These are phyloP conservation scores for Callitettix versicolor DNA, from an alignment of 1,140 invertebrate genomes.

Conservation along the genomic window DNA sequence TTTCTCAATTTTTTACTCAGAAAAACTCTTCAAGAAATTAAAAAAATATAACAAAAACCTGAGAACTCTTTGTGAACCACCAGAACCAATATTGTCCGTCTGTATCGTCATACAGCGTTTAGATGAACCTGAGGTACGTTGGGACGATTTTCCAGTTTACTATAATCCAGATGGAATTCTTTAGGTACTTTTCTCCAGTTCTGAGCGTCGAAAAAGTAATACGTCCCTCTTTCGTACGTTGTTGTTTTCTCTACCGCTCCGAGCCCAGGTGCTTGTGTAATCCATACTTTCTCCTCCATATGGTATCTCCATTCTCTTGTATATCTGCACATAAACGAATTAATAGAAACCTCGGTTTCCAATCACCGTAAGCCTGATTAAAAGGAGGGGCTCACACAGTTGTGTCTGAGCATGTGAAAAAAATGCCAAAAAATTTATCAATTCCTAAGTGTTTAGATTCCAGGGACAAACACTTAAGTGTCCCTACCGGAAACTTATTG, in stretches of 20 bases:
- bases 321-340: slow-evolving; percentile 70
- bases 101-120: slow-evolving; percentile 21
- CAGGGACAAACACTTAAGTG: too few relatives aligned
- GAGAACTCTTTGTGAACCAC: slow-evolving; percentile 7
- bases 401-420: too few relatives aligned
- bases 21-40: not conserved
- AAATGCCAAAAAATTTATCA: too few relatives aligned
- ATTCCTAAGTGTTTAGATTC: too few relatives aligned
- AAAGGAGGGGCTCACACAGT: too few relatives aligned
- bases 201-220: slow-evolving; percentile 97
- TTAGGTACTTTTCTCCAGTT: slow-evolving; percentile 93
- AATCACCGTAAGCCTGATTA: too few relatives aligned
- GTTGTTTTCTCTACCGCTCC: slow-evolving; percentile 86
- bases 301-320: slow-evolving; percentile 98
- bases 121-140: slow-evolving; percentile 29
- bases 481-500: too few relatives aligned
- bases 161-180: slow-evolving; percentile 95
- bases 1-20: not conserved
- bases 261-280: slow-evolving; percentile 90
- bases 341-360: too few relatives aligned
- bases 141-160: slow-evolving; percentile 88
- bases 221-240: slow-evolving; percentile 93
- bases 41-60: slow-evolving; percentile 15
- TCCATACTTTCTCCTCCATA: slow-evolving; percentile 98
- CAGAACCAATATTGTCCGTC: too few relatives aligned